Evolutionary conservation across 30 jellyfish, hydroid and myxozoan genomes (phyloP), one percentile per base, ranked within the genome.

Genomic region (Aurelia aurita): DNA sequence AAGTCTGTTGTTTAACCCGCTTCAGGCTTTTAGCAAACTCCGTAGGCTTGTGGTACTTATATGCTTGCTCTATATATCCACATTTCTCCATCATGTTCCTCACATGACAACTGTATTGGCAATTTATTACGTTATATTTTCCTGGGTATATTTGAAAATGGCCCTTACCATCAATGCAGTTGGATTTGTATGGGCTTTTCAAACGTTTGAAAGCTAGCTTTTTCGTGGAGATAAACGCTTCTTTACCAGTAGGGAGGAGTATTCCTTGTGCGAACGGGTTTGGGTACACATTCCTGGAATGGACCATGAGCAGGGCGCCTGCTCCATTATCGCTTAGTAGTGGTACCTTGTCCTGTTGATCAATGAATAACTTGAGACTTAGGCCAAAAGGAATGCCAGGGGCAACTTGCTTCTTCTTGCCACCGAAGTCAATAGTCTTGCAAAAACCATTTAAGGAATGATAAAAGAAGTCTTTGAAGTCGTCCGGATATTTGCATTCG

Each of bases 61-160:
- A 62, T 15, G 74, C 74, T 13, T 20, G 43, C 74, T 62, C 74
- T 18, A 20, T 62, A 62, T 20, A 27, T 23, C 71, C 71, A 20
- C 71, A 59, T 59, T 59, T 23, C 20, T 59, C 26, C 31, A 59
- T 19, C 23, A 28, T 16, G 19, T 62, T 62, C 27, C 27, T 18
- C 20, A 62, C 19, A 0, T 20, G 46, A 25, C 74, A 62, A 25
- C 74, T 62, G 51, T 62, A 62, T 3, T 62, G 74, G 74, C 74
- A 62, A 25, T 62, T 62, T 13, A 22, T 27, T 20, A 62, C 74
- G 18, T 18, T 62, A 62, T 62, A 62, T 5, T 5, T 25, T 20
- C 74, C 74, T 1, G 74, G 74, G 74, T 20, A 62, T 20, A 62
- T 62, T 28, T 20, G 74, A 62, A 62, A 62, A 20, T 62, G 39